phyloP scores from a whole-genome alignment of 1,140 invertebrate genomes.

The Subanguina moxae region DNA sequence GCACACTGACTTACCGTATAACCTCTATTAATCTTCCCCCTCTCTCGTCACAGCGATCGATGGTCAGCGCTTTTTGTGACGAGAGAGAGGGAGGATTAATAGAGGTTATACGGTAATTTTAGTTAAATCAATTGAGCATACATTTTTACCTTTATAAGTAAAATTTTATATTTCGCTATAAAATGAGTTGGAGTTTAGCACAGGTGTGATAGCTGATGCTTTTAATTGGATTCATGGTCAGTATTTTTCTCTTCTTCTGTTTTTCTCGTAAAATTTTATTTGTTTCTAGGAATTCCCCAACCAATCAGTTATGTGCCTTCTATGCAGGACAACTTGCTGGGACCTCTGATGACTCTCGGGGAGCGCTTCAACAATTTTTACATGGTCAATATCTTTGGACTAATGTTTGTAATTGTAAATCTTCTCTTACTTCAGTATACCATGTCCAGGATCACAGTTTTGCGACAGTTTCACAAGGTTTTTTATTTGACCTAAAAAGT shows the following conservation, averaged over 20 bases:
- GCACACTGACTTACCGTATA: no score
- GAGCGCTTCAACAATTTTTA: constrained; percentile 14
- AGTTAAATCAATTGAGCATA: no score
- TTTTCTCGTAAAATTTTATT: not conserved
- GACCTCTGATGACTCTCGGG: constrained; percentile 30
- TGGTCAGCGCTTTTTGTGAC: no score
- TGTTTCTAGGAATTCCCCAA: constrained; percentile 29
- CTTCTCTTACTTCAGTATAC: not conserved
- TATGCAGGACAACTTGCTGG: constrained; percentile 26
- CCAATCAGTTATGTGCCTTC: constrained; percentile 32
- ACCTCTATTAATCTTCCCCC: no score
- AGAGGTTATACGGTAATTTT: no score
- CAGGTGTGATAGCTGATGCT: no score
- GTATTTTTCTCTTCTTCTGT: not conserved
- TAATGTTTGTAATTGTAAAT: not conserved
- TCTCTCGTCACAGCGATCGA: no score
- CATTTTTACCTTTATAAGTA: no score
- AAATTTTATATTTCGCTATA: no score
- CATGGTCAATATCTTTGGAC: not conserved
- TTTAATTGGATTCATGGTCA: no score
- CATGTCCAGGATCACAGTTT: not conserved
- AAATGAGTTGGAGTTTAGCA: no score
- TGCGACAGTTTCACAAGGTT: not conserved
- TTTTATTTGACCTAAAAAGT: not conserved
- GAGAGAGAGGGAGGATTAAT: no score